Percentiles rank a stretch among this genome's conserved stretches.
Evolutionary conservation across 2,113 vertebrate species (phyloP).

Genomic region (Pseudopipra pipra): DNA sequence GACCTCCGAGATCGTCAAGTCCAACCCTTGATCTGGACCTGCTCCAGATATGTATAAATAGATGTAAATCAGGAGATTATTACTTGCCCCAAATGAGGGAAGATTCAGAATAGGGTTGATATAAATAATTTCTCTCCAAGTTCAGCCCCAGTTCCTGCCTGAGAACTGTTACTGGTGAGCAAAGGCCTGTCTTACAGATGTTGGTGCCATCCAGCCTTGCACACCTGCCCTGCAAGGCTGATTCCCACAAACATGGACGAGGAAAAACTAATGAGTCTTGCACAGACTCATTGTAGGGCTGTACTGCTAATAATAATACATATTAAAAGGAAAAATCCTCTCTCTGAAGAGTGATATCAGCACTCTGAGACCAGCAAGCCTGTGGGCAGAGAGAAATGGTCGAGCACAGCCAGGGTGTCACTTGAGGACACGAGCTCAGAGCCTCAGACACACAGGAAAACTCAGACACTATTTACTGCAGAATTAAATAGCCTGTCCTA

Average conservation of each 20-base stretch:
- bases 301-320: not conserved
- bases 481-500: not conserved
- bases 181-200: not conserved
- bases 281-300: not conserved
- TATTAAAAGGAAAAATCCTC: not conserved
- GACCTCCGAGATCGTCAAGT: too few species aligned
- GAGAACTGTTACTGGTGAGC: too few species aligned
- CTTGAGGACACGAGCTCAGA: constrained; percentile 2
- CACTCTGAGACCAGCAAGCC: not conserved
- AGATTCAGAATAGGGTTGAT: not conserved
- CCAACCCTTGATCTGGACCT: too few species aligned
- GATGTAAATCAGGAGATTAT: not conserved
- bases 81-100: not conserved
- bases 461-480: constrained; percentile 45
- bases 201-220: not conserved
- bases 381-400: not conserved
- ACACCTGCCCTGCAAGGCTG: not conserved
- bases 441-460: not conserved
- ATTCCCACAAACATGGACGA: not conserved
- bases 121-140: not conserved
- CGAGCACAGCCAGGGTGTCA: not conserved
- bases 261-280: not conserved
- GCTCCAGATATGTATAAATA: not conserved
- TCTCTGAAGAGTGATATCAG: not conserved
- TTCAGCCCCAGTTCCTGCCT: not conserved